Evolutionary conservation across 1,140 invertebrate species (phyloP), one percentile per base, ranked within the genome.

Genomic region (Neotoxoptera formosana): DNA sequence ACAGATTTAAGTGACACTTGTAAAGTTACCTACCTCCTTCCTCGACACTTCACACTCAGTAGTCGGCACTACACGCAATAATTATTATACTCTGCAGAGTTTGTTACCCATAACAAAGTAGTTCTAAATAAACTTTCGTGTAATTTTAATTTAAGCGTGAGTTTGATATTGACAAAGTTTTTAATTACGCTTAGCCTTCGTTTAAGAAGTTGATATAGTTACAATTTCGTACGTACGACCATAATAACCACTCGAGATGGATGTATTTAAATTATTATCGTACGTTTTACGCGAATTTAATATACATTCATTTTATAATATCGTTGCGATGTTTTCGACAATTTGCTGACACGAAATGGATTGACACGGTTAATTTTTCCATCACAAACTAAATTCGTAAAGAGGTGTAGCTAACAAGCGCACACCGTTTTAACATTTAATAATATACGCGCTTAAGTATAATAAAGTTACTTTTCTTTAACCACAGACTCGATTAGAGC

Each of bases 121-220:
- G 11, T 36, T 56, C 34, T 89, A 53, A 53, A 36, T 53, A 56
- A 89, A 89, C 88, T 89, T 89, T 89, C 34, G 21, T 25, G 34
- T 56, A 89, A 56, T 88, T 88, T 88, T 34, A 53, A 51, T 51
- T 88, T 53, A 36, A 53, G n/a, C 47, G 47, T 51, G 91, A 23
- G 76, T 51, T 83, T 51, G 91, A 83, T 81, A 81, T 83, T 48
- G 47, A 81, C 91, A 48, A 83, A 92, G 76, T 92, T 83, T 92
- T 92, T 92, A 92, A 92, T 92, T 92, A 83, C 60, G 91, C 76
- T 51, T 92, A 83, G 45, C 45, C 91, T 51, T 92, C 91, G n/a
- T 92, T 76, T 76, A 91, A 90, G 30, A 67, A 91, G 90, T 91
- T 25, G 30, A 87, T 87, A 87, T n/a, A 76, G 60, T 76, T 76